A percentile compares a stretch with the other conserved stretches of the same genome.
phyloP scores from a whole-genome alignment of 1,140 invertebrate genomes.

The Oryctes rhinoceros region DNA sequence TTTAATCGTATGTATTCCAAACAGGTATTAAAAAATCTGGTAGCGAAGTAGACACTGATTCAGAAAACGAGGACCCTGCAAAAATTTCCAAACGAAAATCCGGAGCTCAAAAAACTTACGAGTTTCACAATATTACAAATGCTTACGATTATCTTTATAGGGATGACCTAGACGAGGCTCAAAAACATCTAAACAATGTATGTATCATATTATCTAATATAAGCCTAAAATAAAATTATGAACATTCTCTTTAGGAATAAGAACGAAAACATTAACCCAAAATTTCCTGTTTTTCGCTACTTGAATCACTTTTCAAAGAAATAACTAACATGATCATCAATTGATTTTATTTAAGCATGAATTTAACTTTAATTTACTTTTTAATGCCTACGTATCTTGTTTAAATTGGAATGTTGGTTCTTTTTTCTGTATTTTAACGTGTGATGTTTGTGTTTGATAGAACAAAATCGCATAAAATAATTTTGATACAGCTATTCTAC shows the following conservation, averaged over 20 bases:
- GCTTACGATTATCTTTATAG: slow-evolving; percentile 53
- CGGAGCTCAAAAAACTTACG: slow-evolving; percentile 51
- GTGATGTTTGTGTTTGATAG: neutral
- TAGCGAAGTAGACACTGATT: slow-evolving; percentile 48
- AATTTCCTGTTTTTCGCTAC: neutral
- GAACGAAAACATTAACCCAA: neutral
- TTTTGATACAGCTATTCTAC: slow-evolving; percentile 8
- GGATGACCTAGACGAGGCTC: slow-evolving; percentile 56
- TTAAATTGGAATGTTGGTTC: neutral
- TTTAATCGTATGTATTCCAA: neutral
- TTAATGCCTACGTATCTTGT: neutral
- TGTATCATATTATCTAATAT: slow-evolving; percentile 38
- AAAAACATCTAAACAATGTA: slow-evolving; percentile 52
- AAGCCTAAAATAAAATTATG: neutral
- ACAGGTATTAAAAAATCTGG: slow-evolving; percentile 9
- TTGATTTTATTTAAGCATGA: neutral
- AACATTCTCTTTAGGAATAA: slow-evolving; percentile 27
- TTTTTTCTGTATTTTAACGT: neutral
- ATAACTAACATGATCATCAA: neutral
- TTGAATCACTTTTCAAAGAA: neutral
- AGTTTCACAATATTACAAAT: slow-evolving; percentile 57
- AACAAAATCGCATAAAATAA: neutral
- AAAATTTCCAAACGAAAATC: slow-evolving; percentile 40
- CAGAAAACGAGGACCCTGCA: slow-evolving; percentile 40
- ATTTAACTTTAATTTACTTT: neutral